Percentiles rank a stretch among this genome's conserved stretches.
These are phyloP conservation scores for Nestor notabilis DNA, from an alignment of 2,113 vertebrate genomes.

Conservation along the genomic window DNA sequence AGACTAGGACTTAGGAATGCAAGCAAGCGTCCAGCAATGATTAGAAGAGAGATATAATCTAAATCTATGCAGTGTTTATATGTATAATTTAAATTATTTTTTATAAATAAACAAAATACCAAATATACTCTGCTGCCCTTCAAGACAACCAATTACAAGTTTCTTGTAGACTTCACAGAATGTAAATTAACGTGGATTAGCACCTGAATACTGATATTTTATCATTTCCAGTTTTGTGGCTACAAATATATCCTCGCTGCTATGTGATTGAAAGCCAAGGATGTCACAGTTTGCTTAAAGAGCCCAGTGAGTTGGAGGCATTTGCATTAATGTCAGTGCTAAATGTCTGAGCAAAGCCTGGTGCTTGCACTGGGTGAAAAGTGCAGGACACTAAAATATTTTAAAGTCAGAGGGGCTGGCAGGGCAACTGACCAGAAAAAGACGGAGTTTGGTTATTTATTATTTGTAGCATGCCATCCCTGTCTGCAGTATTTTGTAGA, in stretches of 20 bases:
- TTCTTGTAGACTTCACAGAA: slow-evolving; percentile 42
- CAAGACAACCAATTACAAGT: slow-evolving; percentile 54
- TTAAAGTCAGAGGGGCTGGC: slow-evolving; percentile 37
- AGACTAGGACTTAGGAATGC: not conserved
- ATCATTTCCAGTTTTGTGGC: slow-evolving; percentile 25
- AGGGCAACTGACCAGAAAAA: slow-evolving; percentile 36
- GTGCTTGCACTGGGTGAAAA: slow-evolving; percentile 53
- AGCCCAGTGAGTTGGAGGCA: not conserved
- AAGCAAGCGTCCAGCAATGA: not conserved
- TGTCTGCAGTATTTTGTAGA: not conserved
- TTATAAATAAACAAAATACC: slow-evolving; percentile 45
- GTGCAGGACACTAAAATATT: slow-evolving; percentile 60
- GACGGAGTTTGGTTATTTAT: not conserved
- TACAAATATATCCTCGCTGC: not conserved
- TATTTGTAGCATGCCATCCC: not conserved
- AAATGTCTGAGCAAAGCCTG: slow-evolving; percentile 39
- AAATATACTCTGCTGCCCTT: slow-evolving; percentile 37
- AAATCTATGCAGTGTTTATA: not conserved
- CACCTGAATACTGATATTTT: slow-evolving; percentile 54
- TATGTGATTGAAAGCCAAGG: slow-evolving; percentile 22
- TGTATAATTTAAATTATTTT: slow-evolving; percentile 49
- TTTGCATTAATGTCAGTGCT: slow-evolving; percentile 58
- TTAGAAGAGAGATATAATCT: not conserved
- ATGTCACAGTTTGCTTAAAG: slow-evolving; percentile 40
- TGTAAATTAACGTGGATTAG: slow-evolving; percentile 27